Evolutionary conservation across 2,888 invertebrate species (phyloP), one percentile per base, ranked within the genome.

Genomic region (Pinctada fucata): DNA sequence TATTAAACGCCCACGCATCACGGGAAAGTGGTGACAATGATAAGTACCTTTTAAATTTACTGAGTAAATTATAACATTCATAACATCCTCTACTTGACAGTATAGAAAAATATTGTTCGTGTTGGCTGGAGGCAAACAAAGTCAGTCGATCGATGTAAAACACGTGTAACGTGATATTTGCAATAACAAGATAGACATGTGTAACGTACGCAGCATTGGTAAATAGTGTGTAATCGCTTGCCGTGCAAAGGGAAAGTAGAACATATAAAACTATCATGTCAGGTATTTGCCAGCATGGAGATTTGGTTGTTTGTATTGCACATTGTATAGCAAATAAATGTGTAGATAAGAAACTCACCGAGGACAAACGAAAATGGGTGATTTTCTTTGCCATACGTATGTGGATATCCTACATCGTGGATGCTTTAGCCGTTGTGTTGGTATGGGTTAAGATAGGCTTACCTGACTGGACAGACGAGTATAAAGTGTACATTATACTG

Each of bases 371-470:
- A 47, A 78, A 75, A 70, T 78, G 78, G 78, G 78, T 70, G 10
- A 71, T 71, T 48, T 63, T 74, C 2, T 78, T 78, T n/a, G 74
- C 65, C 10, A 69, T 78, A 3, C 78, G 78, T n/a, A 70, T 78
- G 70, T 78, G 78, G 78, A 69, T 78, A 2, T 72, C 72, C 13
- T 78, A 78, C 47, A 70, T 70, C 0, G 70, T 78, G 3, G 78
- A 78, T 45, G 78, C 74, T 8, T 72, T 63, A 16, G 69, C 78
- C 13, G 69, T 78, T 6, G 13, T 78, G n/a, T 47, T 78, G 3
- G 74, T 78, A 5, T 70, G 73, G 70, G 67, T 74, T 10, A 78
- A 78, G 51, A 74, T 78, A 6, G 78, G 78, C 63, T 65, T 78
- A 51, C 70, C 78, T 31, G 78, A 70, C 31, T 78, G 78, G 78